Conservation (phyloP, 2,113 vertebrate genomes). For the Tyto alba region DNA sequence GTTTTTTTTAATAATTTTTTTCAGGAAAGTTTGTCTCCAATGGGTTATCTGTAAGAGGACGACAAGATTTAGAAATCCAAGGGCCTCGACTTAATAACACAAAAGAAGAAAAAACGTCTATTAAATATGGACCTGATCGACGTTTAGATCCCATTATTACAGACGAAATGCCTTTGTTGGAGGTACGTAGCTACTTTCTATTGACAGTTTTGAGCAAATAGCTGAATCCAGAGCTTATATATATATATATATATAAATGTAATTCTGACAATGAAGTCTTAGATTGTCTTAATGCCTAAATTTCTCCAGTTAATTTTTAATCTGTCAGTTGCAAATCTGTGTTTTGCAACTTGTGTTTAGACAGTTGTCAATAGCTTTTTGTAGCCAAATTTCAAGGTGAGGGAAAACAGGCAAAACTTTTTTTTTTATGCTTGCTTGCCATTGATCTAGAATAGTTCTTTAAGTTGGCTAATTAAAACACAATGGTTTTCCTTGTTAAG, state of each 20-base stretch:
- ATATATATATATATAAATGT: no score
- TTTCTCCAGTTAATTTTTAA: not conserved
- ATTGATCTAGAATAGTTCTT: not conserved
- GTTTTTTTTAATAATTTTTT: not conserved
- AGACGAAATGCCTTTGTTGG: slow-evolving; percentile 91
- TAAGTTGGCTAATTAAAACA: not conserved
- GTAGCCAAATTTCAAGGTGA: not conserved
- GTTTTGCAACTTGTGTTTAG: no score
- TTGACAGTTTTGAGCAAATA: not conserved
- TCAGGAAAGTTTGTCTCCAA: slow-evolving; percentile 75
- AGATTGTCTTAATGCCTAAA: not conserved
- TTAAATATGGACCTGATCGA: slow-evolving; percentile 87
- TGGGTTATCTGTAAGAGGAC: slow-evolving; percentile 84
- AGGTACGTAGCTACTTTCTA: slow-evolving; percentile 72
- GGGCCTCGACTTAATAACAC: slow-evolving; percentile 93
- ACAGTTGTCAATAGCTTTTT: not conserved
- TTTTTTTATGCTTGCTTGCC: not conserved
- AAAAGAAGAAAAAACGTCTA: slow-evolving; percentile 94
- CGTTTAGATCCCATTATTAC: slow-evolving; percentile 91
- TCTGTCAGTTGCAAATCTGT: not conserved
- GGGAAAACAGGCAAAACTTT: not conserved
- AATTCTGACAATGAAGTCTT: not conserved
- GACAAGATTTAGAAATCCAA: slow-evolving; percentile 92
- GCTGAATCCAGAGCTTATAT: not conserved
- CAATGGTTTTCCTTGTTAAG: not conserved